Evolutionary conservation across 2,888 invertebrate species (phyloP).

Genomic region (Altica lythri): DNA sequence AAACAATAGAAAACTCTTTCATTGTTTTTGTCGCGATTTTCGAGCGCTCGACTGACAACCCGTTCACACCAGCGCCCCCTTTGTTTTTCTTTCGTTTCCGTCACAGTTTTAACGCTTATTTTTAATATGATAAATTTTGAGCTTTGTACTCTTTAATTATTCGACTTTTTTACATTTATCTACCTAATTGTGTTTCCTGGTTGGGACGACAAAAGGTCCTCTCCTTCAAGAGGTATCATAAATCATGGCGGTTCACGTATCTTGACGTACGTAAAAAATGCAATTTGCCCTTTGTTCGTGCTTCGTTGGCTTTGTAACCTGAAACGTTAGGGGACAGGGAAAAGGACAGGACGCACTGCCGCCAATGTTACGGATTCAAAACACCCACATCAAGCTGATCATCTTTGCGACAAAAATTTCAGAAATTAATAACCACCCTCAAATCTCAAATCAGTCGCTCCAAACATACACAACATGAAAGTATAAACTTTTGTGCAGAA

Average conservation of each 20-base stretch:
- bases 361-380: conserved; percentile 16
- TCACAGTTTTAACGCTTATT: conserved; percentile 57
- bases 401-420: conserved; percentile 1
- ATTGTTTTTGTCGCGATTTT: conserved; percentile 57
- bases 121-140: conserved; percentile 59
- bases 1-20: conserved; percentile 57
- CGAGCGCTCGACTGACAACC: conserved; percentile 55
- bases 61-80: conserved; percentile 55
- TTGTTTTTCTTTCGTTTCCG: conserved; percentile 58
- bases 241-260: conserved; percentile 54
- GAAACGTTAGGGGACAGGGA: conserved; percentile 40
- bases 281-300: conserved; percentile 48
- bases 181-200: conserved; percentile 59
- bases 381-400: conserved; percentile 15
- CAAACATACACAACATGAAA: too few relatives aligned
- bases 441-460: too few relatives aligned
- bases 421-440: too few relatives aligned
- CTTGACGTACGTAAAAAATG: conserved; percentile 49
- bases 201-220: conserved; percentile 53
- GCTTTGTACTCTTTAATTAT: conserved; percentile 59
- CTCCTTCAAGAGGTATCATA: conserved; percentile 53
- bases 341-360: conserved; percentile 3
- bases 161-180: conserved; percentile 59
- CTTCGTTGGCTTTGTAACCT: conserved; percentile 51
- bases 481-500: too few relatives aligned